Evolutionary conservation across 2,888 invertebrate genomes (phyloP), one percentile per base, ranked within the genome.

Genomic region (Drosophila affinis): DNA sequence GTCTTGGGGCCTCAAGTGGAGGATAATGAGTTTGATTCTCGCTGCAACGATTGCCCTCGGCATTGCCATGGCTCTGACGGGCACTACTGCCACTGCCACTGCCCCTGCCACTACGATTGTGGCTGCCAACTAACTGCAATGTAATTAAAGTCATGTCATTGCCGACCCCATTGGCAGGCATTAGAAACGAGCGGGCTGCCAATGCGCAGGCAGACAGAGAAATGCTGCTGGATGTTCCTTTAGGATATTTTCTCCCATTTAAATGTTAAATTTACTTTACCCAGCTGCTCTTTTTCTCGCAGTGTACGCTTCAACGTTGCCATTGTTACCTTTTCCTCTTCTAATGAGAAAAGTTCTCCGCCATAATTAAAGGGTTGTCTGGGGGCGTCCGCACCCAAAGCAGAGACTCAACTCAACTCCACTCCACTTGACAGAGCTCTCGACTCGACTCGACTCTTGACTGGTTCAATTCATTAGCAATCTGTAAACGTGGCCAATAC

Each of bases 101-200:
- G 39, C 3, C 2, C 14, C 39, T 61, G 46, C 18, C 55, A 27
- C 27, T 47, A 47, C 64, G 34, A n/a, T 45, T 27, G 4, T 21
- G 48, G 61, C 72, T 69, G 61, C 72, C 72, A 58, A 68, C 56
- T 70, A 58, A 70, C 69, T 75, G 84, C 78, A 87, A 84, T 84
- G 73, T 84, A 88, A 84, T 84, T 84, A 88, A 88, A 86, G 78
- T 67, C 81, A 69, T 75, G 87, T 84, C 88, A 86, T 72, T 77
- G 88, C 39, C 88, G 83, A 73, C 53, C 62, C 29, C 64, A 68
- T 78, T 75, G 67, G 54, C 72, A 60, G 60, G 56, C 58, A 67
- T 57, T 77, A 69, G 70, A 65, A 61, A 62, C 52, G 51, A 65
- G 45, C 54, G 51, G 34, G 18, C 32, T 12, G 29, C 12, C 24